Conservation (phyloP, 2,113 vertebrate genomes). For the Poeciliopsis occidentalis region DNA sequence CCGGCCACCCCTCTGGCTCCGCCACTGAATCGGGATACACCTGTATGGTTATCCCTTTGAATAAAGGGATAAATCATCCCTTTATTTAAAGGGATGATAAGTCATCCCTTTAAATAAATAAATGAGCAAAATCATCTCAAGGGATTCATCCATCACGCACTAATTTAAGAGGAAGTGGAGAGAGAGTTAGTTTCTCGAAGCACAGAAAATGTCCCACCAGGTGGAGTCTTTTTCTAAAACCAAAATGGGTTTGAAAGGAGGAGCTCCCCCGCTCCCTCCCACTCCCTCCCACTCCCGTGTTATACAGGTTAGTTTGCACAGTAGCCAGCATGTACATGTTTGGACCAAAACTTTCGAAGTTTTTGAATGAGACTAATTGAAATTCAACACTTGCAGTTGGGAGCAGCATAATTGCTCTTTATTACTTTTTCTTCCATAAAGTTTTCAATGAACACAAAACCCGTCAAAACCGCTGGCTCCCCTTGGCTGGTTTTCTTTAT, state of each 20-base stretch:
- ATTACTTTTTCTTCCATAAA: neutral
- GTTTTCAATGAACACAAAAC: constrained; percentile 10
- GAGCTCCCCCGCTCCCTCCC: too few relatives aligned
- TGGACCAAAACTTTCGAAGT: neutral
- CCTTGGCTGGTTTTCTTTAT: neutral
- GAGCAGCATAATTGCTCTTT: neutral
- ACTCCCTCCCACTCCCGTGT: too few relatives aligned
- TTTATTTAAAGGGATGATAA: neutral
- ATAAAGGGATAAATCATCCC: too few relatives aligned
- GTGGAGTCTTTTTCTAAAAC: neutral
- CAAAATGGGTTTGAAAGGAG: neutral
- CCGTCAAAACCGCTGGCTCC: constrained; percentile 3
- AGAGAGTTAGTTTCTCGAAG: neutral
- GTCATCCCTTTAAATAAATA: neutral
- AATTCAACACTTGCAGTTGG: neutral
- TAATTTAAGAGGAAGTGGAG: neutral
- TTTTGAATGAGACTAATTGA: neutral
- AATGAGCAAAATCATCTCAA: neutral
- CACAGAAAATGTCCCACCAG: neutral
- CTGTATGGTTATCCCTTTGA: too few relatives aligned
- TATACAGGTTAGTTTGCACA: neutral
- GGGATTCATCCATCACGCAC: neutral
- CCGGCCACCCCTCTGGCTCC: too few relatives aligned
- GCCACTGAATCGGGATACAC: too few relatives aligned
- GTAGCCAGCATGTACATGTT: neutral